These are phyloP conservation scores for Glyptemys insculpta DNA, from an alignment of 2,797 vertebrate genomes.

Conservation along the genomic window DNA sequence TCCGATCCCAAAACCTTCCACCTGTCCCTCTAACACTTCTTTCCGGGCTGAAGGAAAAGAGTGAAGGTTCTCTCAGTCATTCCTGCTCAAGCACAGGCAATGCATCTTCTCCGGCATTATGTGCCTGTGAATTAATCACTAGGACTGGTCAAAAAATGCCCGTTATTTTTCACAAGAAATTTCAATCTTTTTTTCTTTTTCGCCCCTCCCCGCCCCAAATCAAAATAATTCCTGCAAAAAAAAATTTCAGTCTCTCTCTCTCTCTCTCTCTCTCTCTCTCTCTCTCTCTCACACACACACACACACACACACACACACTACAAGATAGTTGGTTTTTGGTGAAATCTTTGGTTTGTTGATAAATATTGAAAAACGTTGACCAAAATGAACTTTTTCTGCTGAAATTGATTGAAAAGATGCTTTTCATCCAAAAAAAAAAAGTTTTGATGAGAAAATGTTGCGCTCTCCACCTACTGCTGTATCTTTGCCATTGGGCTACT, in stretches of 20 bases:
- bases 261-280: no score
- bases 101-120: not conserved
- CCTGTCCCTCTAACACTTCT: rapidly evolving
- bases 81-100: rapidly evolving
- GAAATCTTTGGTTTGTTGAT: not conserved
- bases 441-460: not conserved
- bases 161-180: not conserved
- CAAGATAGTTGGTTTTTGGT: not conserved
- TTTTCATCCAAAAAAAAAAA: not conserved
- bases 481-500: rapidly evolving
- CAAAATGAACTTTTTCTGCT: not conserved
- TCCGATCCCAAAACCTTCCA: not conserved
- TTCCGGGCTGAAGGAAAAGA: rapidly evolving
- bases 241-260: not conserved
- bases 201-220: not conserved
- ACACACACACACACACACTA: not conserved
- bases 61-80: not conserved
- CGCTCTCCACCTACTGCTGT: not conserved
- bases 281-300: no score
- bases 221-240: not conserved
- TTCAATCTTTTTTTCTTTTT: not conserved
- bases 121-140: not conserved
- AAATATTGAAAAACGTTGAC: not conserved
- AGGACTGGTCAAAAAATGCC: not conserved
- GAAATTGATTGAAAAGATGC: not conserved